Evolutionary conservation across 2,797 vertebrate genomes (phyloP).

Genomic region (Typhlichthys eigenmanni): DNA sequence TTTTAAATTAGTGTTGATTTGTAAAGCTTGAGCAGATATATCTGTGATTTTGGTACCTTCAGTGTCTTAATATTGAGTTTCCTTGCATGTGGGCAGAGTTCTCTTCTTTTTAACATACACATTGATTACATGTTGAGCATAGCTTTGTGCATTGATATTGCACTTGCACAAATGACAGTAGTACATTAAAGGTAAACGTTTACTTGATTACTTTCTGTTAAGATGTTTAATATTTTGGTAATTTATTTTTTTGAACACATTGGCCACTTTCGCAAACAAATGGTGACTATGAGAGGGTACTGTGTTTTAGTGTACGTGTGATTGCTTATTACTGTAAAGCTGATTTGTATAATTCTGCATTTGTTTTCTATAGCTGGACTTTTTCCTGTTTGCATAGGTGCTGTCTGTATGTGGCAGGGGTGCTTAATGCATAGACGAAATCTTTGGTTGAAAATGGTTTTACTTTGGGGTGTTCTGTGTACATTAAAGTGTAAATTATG

Average conservation of each 20-base stretch:
- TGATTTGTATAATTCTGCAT: constrained; percentile 56
- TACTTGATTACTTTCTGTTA: constrained; percentile 65
- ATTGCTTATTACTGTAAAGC: constrained; percentile 67
- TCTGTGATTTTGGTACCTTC: constrained; percentile 55
- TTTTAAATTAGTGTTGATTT: constrained; percentile 24
- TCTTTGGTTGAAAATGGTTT: constrained; percentile 53
- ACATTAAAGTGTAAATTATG: constrained; percentile 86
- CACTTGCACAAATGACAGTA: constrained; percentile 66
- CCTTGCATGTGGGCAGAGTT: constrained; percentile 57
- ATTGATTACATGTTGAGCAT: constrained; percentile 55
- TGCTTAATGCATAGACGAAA: constrained; percentile 33
- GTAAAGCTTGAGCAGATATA: constrained; percentile 39
- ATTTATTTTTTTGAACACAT: constrained; percentile 80
- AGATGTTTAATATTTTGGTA: constrained; percentile 80
- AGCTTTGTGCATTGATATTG: constrained; percentile 44
- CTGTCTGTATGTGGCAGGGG: constrained; percentile 51
- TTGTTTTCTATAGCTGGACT: constrained; percentile 29
- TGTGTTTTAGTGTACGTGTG: constrained; percentile 53
- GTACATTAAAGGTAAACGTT: constrained; percentile 62
- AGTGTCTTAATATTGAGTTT: constrained; percentile 61
- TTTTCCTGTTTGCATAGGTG: constrained; percentile 34
- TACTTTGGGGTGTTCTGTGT: constrained; percentile 75
- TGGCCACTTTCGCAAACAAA: constrained; percentile 66
- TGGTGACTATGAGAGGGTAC: constrained; percentile 72
- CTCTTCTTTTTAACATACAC: constrained; percentile 51